A percentile compares a stretch with the other conserved stretches of the same genome.
Conservation (phyloP, 2,113 vertebrate genomes). For the Scomber scombrus region DNA sequence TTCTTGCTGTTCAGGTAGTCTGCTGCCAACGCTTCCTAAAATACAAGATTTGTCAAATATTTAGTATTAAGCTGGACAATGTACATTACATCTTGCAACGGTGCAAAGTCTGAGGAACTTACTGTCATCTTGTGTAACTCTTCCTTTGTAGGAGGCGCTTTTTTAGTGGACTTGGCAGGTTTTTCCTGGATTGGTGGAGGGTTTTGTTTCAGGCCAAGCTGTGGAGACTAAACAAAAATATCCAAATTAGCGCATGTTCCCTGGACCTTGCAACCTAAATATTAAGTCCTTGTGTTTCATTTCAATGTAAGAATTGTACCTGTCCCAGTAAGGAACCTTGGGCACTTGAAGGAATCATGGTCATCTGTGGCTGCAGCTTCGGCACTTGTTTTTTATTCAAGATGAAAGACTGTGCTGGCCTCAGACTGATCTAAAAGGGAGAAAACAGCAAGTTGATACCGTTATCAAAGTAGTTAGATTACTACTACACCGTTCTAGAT, state of each 20-base stretch:
- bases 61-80: background rate
- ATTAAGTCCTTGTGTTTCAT: background rate
- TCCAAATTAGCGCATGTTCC: background rate
- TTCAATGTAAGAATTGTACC: slow-evolving; percentile 80
- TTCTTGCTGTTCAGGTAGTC: slow-evolving; percentile 95
- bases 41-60: background rate
- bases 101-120: slow-evolving; percentile 63
- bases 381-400: slow-evolving; percentile 97
- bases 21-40: slow-evolving; percentile 91
- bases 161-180: slow-evolving; percentile 95
- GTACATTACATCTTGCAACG: background rate
- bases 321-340: slow-evolving; percentile 95
- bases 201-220: slow-evolving; percentile 98
- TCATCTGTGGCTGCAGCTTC: slow-evolving; percentile 97
- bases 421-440: slow-evolving; percentile 92
- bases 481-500: background rate
- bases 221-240: slow-evolving; percentile 84
- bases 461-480: background rate
- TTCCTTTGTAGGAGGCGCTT: slow-evolving; percentile 95
- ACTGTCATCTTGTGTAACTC: slow-evolving; percentile 96
- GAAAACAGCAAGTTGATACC: background rate
- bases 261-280: accelerated
- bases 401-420: slow-evolving; percentile 97
- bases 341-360: slow-evolving; percentile 93
- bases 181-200: slow-evolving; percentile 99